Conservation (phyloP, 2,113 vertebrate species). For the Podarcis cretensis region DNA sequence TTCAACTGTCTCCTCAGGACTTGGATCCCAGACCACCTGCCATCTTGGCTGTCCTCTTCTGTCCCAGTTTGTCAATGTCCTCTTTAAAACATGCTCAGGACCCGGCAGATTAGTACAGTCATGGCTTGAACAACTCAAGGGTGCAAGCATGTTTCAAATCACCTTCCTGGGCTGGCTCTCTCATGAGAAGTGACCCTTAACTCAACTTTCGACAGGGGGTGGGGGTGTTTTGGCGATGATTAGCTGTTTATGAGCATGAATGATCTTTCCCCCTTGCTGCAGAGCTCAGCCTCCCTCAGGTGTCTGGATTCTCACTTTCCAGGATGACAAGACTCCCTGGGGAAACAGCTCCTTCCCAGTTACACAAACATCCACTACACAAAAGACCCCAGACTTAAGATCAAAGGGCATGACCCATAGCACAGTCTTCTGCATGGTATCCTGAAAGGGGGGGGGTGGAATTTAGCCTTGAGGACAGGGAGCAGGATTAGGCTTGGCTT, state of each 20-base stretch:
- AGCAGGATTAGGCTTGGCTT: background rate
- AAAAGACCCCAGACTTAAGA: background rate
- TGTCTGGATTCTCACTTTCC: constrained; percentile 11
- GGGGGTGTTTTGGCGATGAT: background rate
- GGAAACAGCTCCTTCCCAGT: background rate
- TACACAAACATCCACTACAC: constrained; percentile 11
- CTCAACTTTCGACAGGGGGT: background rate
- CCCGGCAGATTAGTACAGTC: too few species aligned
- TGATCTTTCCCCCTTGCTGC: background rate
- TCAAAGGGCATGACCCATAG: background rate
- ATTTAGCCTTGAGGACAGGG: background rate
- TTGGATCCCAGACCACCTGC: too few species aligned
- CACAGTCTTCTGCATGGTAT: background rate
- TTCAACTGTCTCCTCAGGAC: too few species aligned
- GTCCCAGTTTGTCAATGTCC: too few species aligned
- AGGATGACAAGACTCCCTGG: background rate
- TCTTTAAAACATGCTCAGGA: too few species aligned
- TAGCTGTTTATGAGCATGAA: constrained; percentile 16
- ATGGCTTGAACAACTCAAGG: too few species aligned
- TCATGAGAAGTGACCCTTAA: background rate
- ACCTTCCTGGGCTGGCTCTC: background rate
- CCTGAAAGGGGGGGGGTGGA: too few species aligned
- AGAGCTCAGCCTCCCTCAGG: background rate
- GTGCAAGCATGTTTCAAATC: background rate
- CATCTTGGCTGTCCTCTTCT: too few species aligned